A percentile compares a stretch with the other conserved stretches of the same genome.
Conservation (phyloP, 2,888 invertebrate genomes). For the Orchestes rusci region DNA sequence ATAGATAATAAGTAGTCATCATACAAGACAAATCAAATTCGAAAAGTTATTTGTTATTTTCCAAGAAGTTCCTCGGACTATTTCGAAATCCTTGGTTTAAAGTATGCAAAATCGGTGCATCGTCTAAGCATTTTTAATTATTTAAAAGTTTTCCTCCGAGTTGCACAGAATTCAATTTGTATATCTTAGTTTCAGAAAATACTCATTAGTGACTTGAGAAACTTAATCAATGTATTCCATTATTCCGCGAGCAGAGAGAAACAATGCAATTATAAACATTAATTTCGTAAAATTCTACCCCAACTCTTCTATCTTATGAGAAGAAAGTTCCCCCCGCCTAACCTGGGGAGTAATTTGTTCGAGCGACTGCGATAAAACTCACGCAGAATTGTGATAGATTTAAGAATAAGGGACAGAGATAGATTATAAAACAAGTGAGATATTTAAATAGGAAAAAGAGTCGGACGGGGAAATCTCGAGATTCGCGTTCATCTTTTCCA, state of each 20-base stretch:
- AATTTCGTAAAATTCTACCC: conserved; percentile 40
- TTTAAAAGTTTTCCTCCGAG: conserved; percentile 24
- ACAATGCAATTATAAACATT: conserved; percentile 40
- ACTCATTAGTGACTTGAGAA: conserved; percentile 35
- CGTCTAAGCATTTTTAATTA: conserved; percentile 26
- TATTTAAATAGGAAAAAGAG: conserved; percentile 36
- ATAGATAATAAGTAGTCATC: too few relatives aligned
- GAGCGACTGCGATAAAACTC: conserved; percentile 42
- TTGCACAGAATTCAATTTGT: conserved; percentile 30
- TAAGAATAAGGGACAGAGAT: conserved; percentile 42
- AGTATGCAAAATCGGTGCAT: conserved; percentile 24
- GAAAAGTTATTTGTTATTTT: too few relatives aligned
- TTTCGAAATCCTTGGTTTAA: conserved; percentile 16
- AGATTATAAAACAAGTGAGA: conserved; percentile 42
- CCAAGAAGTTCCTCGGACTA: conserved; percentile 9
- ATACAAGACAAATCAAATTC: too few relatives aligned
- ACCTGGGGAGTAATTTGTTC: conserved; percentile 43
- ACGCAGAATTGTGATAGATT: conserved; percentile 45
- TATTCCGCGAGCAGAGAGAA: conserved; percentile 34
- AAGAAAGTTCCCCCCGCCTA: conserved; percentile 19
- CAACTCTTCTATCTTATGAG: conserved; percentile 28
- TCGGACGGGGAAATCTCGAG: conserved; percentile 19
- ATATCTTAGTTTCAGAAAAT: conserved; percentile 33
- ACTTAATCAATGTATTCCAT: conserved; percentile 39
- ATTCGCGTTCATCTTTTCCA: too few relatives aligned